Evolutionary conservation across 2,888 invertebrate species (phyloP).

Genomic region (Venustoraphidia nigricollis): DNA sequence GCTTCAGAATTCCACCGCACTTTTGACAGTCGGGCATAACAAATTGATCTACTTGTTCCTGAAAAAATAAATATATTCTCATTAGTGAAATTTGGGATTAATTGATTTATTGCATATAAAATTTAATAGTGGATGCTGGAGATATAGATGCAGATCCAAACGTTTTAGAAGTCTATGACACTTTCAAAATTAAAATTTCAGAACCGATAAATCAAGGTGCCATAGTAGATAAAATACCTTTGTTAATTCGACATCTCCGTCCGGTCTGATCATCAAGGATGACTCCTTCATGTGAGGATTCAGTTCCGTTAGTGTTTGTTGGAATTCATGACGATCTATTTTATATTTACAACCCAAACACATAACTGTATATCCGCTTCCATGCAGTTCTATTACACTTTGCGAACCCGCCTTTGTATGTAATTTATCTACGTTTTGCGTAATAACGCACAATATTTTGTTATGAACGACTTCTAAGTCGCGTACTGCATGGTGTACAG

Average conservation of each 20-base stretch:
- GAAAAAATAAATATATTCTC: conserved; percentile 18
- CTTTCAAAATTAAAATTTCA: too few species aligned
- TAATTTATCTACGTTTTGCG: conserved; percentile 92
- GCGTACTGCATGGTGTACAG: conserved; percentile 54
- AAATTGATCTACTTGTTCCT: conserved; percentile 58
- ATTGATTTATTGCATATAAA: too few species aligned
- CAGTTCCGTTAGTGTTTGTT: conserved; percentile 43
- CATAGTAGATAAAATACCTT: conserved; percentile 27
- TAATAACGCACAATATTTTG: conserved; percentile 58
- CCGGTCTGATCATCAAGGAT: conserved; percentile 57
- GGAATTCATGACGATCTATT: conserved; percentile 55
- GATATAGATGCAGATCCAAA: too few species aligned
- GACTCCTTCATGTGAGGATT: conserved; percentile 49
- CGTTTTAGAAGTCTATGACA: too few species aligned
- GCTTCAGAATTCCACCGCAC: conserved; percentile 76
- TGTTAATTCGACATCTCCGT: conserved; percentile 86
- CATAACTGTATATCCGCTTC: conserved; percentile 63
- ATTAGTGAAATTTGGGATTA: too few species aligned
- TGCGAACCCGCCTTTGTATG: conserved; percentile 81
- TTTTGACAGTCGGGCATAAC: conserved; percentile 56
- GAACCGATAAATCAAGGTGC: too few species aligned
- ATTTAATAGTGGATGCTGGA: too few species aligned
- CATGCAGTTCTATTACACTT: conserved; percentile 80
- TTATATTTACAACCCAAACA: conserved; percentile 58
- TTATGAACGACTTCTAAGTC: conserved; percentile 47